These are phyloP conservation scores for Opisthocomus hoazin DNA, from an alignment of 2,113 vertebrate genomes.

Conservation along the genomic window DNA sequence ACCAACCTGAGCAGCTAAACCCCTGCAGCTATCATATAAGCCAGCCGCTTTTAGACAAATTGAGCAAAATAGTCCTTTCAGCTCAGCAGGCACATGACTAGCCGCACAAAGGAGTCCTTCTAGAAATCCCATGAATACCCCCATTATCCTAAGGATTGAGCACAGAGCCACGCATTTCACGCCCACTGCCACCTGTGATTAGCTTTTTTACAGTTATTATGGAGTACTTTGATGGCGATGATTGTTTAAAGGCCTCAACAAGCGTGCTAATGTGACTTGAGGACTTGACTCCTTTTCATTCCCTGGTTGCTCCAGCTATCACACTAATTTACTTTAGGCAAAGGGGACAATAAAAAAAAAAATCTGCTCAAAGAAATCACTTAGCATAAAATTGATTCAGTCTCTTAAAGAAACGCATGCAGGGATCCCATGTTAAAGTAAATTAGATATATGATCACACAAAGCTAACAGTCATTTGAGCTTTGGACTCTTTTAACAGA, in stretches of 20 bases:
- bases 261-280: constrained; percentile 68
- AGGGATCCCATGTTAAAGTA: constrained; percentile 16
- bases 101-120: constrained; percentile 72
- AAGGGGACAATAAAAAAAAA: constrained; percentile 43
- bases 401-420: constrained; percentile 19
- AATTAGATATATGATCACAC: constrained; percentile 34
- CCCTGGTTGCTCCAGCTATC: constrained; percentile 57
- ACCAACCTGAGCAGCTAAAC: constrained; percentile 73
- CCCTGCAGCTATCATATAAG: constrained; percentile 79
- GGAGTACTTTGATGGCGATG: constrained; percentile 71
- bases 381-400: constrained; percentile 46
- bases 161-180: constrained; percentile 73
- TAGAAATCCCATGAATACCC: constrained; percentile 71
- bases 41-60: constrained; percentile 79
- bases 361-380: constrained; percentile 28
- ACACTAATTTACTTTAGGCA: constrained; percentile 68
- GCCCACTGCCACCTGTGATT: constrained; percentile 79
- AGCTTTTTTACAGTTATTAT: constrained; percentile 76
- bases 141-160: constrained; percentile 73
- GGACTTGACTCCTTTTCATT: constrained; percentile 64
- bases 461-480: neutral
- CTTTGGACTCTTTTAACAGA: neutral
- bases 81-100: constrained; percentile 69
- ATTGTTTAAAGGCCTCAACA: constrained; percentile 74
- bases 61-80: constrained; percentile 80